These are phyloP conservation scores for Deroplatys truncata DNA, from an alignment of 2,888 invertebrate species.

Conservation along the genomic window DNA sequence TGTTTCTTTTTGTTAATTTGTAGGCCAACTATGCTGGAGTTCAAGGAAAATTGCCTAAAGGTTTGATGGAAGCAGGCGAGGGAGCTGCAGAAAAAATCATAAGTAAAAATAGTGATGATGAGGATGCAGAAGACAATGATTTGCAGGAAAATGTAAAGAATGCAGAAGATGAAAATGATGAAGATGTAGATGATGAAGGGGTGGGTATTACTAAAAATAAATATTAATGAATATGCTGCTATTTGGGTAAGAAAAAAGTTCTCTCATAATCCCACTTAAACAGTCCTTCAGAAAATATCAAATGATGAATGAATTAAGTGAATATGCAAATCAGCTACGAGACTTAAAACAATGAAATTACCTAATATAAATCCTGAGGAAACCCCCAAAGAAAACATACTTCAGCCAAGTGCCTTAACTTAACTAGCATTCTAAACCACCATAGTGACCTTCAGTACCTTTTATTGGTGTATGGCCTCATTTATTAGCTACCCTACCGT, in stretches of 20 bases:
- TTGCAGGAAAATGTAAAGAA: conserved; percentile 41
- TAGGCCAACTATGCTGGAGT: conserved; percentile 67
- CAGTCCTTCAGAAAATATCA: too few species aligned
- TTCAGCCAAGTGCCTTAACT: too few species aligned
- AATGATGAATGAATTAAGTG: too few species aligned
- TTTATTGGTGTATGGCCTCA: too few species aligned
- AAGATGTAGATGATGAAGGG: conserved; percentile 46
- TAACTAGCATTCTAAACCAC: too few species aligned
- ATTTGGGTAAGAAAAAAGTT: not conserved
- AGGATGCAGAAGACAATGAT: conserved; percentile 43
- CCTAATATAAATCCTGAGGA: too few species aligned
- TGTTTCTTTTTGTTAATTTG: not conserved
- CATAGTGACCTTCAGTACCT: too few species aligned
- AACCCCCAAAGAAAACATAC: too few species aligned
- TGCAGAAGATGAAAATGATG: conserved; percentile 40
- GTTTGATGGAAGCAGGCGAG: conserved; percentile 49
- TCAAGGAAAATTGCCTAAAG: conserved; percentile 62
- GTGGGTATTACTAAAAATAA: conserved; percentile 37
- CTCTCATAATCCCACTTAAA: too few species aligned
- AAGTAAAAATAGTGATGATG: conserved; percentile 45
- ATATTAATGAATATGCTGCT: not conserved
- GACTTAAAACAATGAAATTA: too few species aligned
- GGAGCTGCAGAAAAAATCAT: conserved; percentile 43
- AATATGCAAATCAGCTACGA: too few species aligned
- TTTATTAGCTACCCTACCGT: too few species aligned